phyloP scores from a whole-genome alignment of 2,888 invertebrate species.

The Phasia obesa region DNA sequence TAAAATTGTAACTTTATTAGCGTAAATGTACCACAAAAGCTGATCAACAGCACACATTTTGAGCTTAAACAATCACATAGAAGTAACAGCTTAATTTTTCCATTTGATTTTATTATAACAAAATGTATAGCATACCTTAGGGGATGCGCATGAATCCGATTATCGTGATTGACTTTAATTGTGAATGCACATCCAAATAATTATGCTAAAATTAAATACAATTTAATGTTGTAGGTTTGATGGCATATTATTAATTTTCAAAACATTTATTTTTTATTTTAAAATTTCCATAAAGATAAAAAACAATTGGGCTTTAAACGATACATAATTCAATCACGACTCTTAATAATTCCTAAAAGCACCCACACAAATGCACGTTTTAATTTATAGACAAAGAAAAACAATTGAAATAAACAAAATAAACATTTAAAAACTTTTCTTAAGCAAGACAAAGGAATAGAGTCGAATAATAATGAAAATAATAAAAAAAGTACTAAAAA shows the following conservation, averaged over 20 bases:
- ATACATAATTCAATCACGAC: constrained; percentile 64
- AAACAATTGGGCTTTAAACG: constrained; percentile 18
- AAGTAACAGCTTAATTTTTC: no score
- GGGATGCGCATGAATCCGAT: background rate
- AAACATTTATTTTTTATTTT: background rate
- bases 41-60: no score
- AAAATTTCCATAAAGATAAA: constrained; percentile 21
- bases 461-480: background rate
- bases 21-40: no score
- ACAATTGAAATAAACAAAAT: constrained; percentile 15
- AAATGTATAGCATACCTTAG: constrained; percentile 1
- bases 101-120: no score
- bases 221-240: background rate
- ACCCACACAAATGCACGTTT: constrained; percentile 63
- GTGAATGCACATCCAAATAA: background rate
- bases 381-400: background rate
- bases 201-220: background rate
- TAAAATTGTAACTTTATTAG: no score
- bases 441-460: constrained; percentile 5
- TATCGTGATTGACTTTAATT: constrained; percentile 8
- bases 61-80: no score
- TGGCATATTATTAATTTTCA: background rate
- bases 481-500: background rate
- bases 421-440: background rate
- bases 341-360: constrained; percentile 44